Conservation (phyloP, 2,113 vertebrate species). For the Hippocampus mohnikei region DNA sequence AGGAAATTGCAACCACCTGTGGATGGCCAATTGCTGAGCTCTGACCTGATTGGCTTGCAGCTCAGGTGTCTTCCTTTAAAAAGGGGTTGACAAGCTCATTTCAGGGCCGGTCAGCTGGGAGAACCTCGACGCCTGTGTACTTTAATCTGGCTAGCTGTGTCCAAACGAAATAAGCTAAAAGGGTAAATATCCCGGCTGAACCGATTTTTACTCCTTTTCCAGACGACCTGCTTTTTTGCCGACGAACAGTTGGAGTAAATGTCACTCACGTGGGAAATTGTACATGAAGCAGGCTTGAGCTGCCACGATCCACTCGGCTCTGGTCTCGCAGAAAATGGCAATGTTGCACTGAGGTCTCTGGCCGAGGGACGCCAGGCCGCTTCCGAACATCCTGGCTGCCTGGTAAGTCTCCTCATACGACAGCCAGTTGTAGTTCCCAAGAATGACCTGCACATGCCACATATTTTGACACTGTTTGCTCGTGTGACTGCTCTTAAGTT, state of each 20-base stretch:
- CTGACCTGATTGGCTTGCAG: too few relatives aligned
- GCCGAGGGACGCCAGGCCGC: conserved; percentile 84
- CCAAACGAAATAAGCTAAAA: too few relatives aligned
- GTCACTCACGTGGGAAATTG: conserved; percentile 90
- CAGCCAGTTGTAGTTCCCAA: conserved; percentile 92
- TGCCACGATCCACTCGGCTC: conserved; percentile 90
- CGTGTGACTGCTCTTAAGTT: background rate
- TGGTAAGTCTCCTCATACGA: conserved; percentile 84
- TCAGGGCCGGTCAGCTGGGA: too few relatives aligned
- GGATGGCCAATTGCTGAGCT: too few relatives aligned
- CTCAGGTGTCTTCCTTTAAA: too few relatives aligned
- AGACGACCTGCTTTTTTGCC: too few relatives aligned
- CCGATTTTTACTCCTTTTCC: too few relatives aligned
- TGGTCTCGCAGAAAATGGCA: conserved; percentile 95
- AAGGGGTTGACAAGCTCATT: too few relatives aligned
- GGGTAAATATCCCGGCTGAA: too few relatives aligned
- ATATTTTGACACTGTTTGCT: background rate
- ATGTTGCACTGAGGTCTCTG: conserved; percentile 90
- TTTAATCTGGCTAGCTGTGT: too few relatives aligned
- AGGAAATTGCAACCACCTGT: too few relatives aligned
- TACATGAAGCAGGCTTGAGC: conserved; percentile 97
- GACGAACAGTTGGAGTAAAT: background rate
- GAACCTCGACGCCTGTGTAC: too few relatives aligned
- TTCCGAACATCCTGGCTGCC: conserved; percentile 83
- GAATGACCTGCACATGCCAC: conserved; percentile 80